Evolutionary conservation across 1,140 invertebrate species (phyloP), one percentile per base, ranked within the genome.

Genomic region (Drosophila fuyamai): DNA sequence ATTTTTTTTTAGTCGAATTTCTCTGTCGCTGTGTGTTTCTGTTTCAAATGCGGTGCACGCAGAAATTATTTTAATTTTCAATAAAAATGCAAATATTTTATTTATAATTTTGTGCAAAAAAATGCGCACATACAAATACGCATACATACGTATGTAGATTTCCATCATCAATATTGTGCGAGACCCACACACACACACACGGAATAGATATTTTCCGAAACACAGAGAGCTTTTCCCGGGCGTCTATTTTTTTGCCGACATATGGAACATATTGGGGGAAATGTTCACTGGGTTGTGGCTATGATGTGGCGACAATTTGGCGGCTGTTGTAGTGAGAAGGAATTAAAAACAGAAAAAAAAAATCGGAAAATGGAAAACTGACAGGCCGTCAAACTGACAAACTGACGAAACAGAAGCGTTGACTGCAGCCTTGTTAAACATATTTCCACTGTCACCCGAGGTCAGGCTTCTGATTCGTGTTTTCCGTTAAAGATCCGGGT

Each of bases 61-160:
- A 77, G 51, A 77, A 77, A 70, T 77, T 77, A 77, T 77, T 77
- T 77, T 77, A 77, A 77, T 77, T 77, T 77, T 77, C 75, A 77
- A 77, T 77, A 77, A 77, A 77, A 77, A 77, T 77, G 75, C 75
- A 77, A 77, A 77, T 77, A 77, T 77, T 76, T 77, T 77, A 77
- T 77, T 77, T 77, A 77, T 77, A 77, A 77, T 77, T 77, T 77
- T 70, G 73, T 77, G 29, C 41, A 77, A 56, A 50, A 68, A 32
- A 32, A 32, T 29, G n/a, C 48, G 50, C 47, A 53, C 32, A 61
- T 16, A 47, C 58, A 41, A 32, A 18, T 14, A 60, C 27, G 47
- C 47, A 63, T 40, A 53, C 23, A 56, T 44, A 13, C 44, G 43
- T 29, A 61, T 61, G 47, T 50, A 53, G 61, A 65, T 59, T 59